Evolutionary conservation across 2,888 invertebrate genomes (phyloP).

Genomic region (Elmis aenea): DNA sequence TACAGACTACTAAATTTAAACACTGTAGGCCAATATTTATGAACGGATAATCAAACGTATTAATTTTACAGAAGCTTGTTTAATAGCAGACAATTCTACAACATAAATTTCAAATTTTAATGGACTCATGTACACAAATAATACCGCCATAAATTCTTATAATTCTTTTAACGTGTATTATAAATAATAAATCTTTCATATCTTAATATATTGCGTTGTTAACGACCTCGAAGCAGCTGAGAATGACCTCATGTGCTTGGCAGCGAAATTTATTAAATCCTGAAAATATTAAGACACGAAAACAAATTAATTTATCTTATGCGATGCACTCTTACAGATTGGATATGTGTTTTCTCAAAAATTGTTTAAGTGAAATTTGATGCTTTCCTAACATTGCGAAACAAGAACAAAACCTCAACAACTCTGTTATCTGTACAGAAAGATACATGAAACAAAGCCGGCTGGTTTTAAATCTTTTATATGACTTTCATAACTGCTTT

Average conservation of each 20-base stretch:
- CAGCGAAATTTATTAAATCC: background rate
- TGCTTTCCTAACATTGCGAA: too few relatives aligned
- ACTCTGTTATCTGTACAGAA: too few relatives aligned
- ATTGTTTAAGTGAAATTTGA: too few relatives aligned
- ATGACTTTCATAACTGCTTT: background rate
- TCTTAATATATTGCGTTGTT: background rate
- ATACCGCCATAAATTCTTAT: background rate
- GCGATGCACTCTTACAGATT: constrained; percentile 9
- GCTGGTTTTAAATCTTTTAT: background rate
- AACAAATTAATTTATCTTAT: constrained; percentile 24
- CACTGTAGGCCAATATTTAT: too few relatives aligned
- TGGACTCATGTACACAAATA: background rate
- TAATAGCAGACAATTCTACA: too few relatives aligned
- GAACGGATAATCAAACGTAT: too few relatives aligned
- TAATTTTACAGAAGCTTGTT: too few relatives aligned
- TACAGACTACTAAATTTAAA: too few relatives aligned
- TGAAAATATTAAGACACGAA: constrained; percentile 10
- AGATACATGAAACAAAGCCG: background rate
- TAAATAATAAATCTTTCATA: background rate
- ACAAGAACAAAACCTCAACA: too few relatives aligned
- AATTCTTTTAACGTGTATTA: background rate
- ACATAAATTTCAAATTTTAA: background rate
- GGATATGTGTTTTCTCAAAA: too few relatives aligned
- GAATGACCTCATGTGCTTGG: background rate
- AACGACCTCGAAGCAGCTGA: background rate